phyloP scores from a whole-genome alignment of 2,888 invertebrate species.

The Andrena trimmerana region DNA sequence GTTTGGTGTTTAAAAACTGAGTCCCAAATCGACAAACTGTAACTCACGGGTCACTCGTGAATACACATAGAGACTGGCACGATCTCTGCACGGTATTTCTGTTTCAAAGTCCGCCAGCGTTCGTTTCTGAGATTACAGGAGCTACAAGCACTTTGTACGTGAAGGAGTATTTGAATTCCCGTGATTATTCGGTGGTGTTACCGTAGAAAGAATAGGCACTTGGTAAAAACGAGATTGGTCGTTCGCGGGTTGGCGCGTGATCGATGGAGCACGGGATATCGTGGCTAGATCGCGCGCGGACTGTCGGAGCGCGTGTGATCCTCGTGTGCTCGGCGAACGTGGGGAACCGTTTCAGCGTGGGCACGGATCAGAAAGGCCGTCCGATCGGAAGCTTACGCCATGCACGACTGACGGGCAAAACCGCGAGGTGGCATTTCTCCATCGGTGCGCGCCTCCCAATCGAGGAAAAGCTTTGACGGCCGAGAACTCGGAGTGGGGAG shows the following conservation, averaged over 20 bases:
- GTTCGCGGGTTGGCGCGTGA: not conserved
- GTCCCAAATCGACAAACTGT: not conserved
- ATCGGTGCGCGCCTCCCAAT: conserved; percentile 48
- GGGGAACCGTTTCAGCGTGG: conserved; percentile 20
- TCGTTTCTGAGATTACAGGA: no score
- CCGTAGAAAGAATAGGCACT: not conserved
- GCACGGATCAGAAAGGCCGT: conserved; percentile 40
- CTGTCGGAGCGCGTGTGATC: not conserved
- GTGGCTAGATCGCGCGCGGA: conserved; percentile 1
- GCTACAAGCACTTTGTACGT: not conserved
- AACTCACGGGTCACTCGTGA: no score
- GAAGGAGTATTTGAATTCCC: not conserved
- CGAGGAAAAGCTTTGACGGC: conserved; percentile 39
- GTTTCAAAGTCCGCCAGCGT: no score
- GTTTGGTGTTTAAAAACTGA: not conserved
- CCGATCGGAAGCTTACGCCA: conserved; percentile 71
- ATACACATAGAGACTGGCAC: no score
- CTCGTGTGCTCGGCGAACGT: conserved; percentile 16
- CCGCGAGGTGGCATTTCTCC: conserved; percentile 57
- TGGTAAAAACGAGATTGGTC: not conserved
- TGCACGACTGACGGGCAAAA: conserved; percentile 75
- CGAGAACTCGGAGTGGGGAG: conserved; percentile 10
- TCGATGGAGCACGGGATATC: not conserved
- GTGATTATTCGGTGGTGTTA: not conserved
- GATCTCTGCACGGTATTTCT: no score